Evolutionary conservation across 2,888 invertebrate genomes (phyloP).

Genomic region (Drosophila subsilvestris): DNA sequence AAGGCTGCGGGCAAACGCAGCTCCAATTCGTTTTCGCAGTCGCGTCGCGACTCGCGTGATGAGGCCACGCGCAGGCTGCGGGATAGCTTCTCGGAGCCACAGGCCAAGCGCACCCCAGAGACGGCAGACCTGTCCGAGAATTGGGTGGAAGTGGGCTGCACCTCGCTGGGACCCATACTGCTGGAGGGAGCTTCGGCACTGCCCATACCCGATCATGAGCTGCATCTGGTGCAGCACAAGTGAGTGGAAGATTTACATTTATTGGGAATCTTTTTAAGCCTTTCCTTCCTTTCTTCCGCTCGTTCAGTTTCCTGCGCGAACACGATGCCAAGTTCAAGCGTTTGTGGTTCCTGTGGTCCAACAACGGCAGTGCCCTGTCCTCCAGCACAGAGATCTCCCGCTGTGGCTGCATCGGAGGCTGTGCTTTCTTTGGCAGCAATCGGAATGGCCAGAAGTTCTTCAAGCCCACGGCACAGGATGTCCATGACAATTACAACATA

Average conservation of each 20-base stretch:
- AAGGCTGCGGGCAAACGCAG: slow-evolving; percentile 74
- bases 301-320: slow-evolving; percentile 87
- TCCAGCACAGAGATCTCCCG: slow-evolving; percentile 88
- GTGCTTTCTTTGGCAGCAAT: slow-evolving; percentile 96
- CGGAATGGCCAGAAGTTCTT: slow-evolving; percentile 95
- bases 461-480: slow-evolving; percentile 91
- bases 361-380: slow-evolving; percentile 69
- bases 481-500: slow-evolving; percentile 92
- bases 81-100: slow-evolving; percentile 79
- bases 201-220: slow-evolving; percentile 90
- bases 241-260: slow-evolving; percentile 70
- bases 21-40: slow-evolving; percentile 82
- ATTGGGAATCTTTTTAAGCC: background rate
- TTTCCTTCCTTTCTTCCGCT: background rate
- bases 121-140: slow-evolving; percentile 86
- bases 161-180: slow-evolving; percentile 94
- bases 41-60: slow-evolving; percentile 83
- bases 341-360: slow-evolving; percentile 97
- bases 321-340: slow-evolving; percentile 94
- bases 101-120: slow-evolving; percentile 78
- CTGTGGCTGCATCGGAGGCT: slow-evolving; percentile 98
- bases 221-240: slow-evolving; percentile 92
- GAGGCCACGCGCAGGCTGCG: slow-evolving; percentile 76
- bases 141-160: slow-evolving; percentile 96
- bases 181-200: slow-evolving; percentile 95